phyloP scores from a whole-genome alignment of 2,113 vertebrate genomes.

The Psammodynastes pulverulentus region DNA sequence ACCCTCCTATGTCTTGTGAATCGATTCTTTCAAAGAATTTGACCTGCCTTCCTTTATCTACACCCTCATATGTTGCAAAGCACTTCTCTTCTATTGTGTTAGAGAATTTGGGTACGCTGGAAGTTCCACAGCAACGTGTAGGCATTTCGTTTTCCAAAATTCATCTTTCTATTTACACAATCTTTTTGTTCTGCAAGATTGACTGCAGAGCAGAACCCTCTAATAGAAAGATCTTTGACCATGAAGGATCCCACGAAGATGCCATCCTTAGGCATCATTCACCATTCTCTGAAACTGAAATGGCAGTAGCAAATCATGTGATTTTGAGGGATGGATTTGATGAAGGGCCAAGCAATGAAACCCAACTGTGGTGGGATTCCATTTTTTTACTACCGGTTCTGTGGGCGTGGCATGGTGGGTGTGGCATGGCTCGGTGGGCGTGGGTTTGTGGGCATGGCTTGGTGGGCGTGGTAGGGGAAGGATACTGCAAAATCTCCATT shows the following conservation, averaged over 20 bases:
- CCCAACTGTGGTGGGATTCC: too few relatives aligned
- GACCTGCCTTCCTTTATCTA: background rate
- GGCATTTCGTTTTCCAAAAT: background rate
- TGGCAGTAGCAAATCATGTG: background rate
- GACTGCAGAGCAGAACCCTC: too few relatives aligned
- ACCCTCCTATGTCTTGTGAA: background rate
- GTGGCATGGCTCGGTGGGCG: too few relatives aligned
- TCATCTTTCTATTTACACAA: background rate
- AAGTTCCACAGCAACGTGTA: background rate
- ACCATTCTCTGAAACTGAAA: background rate
- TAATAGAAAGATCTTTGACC: background rate
- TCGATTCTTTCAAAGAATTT: background rate
- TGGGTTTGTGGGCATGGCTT: too few relatives aligned
- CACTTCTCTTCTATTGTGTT: background rate
- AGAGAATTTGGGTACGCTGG: background rate
- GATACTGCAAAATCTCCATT: too few relatives aligned
- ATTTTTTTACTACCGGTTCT: too few relatives aligned
- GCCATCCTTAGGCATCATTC: too few relatives aligned
- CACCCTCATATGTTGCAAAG: background rate
- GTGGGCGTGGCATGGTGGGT: too few relatives aligned
- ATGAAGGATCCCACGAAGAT: background rate
- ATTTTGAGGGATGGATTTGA: background rate
- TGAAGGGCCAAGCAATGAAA: background rate
- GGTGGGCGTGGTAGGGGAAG: too few relatives aligned
- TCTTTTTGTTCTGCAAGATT: background rate